phyloP scores from a whole-genome alignment of 37 sponge, comb jelly and placozoan species.

The Axinella damicornis region DNA sequence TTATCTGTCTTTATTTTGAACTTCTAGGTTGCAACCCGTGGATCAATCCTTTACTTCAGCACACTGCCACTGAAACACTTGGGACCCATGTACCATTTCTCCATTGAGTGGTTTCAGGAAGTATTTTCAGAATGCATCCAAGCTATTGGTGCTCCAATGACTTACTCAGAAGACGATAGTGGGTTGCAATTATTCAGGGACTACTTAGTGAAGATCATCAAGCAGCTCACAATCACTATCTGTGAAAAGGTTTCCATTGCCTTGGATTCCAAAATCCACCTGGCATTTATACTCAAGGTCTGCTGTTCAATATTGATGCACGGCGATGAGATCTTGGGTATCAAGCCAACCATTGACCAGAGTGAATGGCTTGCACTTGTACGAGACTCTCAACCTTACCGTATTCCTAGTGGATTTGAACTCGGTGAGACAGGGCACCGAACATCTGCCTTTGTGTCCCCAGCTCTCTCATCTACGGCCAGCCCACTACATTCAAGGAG shows the following conservation, averaged over 20 bases:
- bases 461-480: no score
- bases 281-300: constrained; percentile 43
- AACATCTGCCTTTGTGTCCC: no score
- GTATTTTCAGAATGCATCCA: constrained; percentile 42
- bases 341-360: not conserved
- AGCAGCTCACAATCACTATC: not conserved
- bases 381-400: no score
- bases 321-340: constrained; percentile 5
- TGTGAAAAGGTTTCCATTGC: constrained; percentile 23
- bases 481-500: no score
- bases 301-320: constrained; percentile 21
- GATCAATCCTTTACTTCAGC: constrained; percentile 65
- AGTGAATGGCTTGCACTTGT: constrained; percentile 22
- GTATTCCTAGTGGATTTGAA: no score
- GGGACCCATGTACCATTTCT: constrained; percentile 65
- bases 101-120: constrained; percentile 54
- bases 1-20: no score
- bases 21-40: constrained; percentile 66
- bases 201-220: not conserved
- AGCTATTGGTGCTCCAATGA: constrained; percentile 10
- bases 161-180: not conserved
- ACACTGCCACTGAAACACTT: constrained; percentile 28
- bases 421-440: no score
- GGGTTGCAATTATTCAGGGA: not conserved
- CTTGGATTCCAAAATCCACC: constrained; percentile 14